Conservation (phyloP, 2,113 vertebrate species). For the Hyaena hyaena region DNA sequence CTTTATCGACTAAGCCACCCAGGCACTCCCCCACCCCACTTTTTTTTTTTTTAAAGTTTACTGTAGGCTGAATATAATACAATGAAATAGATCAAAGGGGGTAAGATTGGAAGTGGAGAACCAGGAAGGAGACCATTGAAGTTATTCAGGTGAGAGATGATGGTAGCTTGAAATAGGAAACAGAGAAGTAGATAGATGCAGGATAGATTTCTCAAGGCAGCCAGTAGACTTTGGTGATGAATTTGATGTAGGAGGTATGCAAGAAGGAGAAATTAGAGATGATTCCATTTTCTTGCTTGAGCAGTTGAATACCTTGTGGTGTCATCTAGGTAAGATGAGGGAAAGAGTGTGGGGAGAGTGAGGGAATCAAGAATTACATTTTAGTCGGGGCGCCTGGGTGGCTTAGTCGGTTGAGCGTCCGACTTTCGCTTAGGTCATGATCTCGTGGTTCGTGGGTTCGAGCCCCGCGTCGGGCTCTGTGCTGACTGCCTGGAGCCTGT, state of each 20-base stretch:
- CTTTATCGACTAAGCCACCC: too few species aligned
- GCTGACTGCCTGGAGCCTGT: too few species aligned
- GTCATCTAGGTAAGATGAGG: not conserved
- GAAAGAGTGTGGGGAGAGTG: not conserved
- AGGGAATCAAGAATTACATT: not conserved
- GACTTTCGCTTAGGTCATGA: too few species aligned
- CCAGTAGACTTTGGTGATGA: not conserved
- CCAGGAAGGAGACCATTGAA: not conserved
- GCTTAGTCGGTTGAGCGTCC: too few species aligned
- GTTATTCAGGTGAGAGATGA: not conserved
- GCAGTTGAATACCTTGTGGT: not conserved
- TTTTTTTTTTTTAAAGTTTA: not conserved
- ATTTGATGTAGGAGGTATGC: not conserved
- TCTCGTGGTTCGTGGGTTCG: too few species aligned
- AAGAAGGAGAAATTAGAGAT: not conserved
- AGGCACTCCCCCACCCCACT: too few species aligned
- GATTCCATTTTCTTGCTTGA: conserved; percentile 33
- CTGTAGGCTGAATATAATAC: not conserved
- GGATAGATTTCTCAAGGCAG: not conserved
- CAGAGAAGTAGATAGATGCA: not conserved
- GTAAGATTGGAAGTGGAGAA: not conserved
- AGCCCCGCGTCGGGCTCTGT: too few species aligned
- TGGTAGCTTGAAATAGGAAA: not conserved
- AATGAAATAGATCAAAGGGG: not conserved
- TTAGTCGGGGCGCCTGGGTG: not conserved